Base-by-base conservation (phyloP, 2,797 vertebrate species). In the Toxotes lorentzi region DNA sequence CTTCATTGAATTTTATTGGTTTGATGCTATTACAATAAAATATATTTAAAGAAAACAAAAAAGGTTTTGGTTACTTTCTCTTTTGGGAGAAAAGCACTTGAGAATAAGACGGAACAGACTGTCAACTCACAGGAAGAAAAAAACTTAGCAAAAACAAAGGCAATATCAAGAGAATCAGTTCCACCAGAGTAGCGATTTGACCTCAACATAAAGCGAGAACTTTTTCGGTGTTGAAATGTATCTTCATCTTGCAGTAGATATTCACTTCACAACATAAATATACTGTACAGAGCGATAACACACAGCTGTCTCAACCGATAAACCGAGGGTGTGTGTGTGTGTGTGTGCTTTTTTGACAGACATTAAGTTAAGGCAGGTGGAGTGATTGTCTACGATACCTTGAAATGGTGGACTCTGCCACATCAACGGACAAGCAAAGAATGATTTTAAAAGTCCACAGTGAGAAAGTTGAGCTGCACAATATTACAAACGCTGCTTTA, bases 11-110 rank as follows among this genome's bases (percentile, higher is more conserved):
- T 91, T 94, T 95, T 94, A 94, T 94, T 95, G 89, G 82, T 92
- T 92, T 90, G 81, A 92, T 92, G 90, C 88, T 92, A 92, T 94
- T 92, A 94, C 94, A 94, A 94, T 94, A 94, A 94, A 95, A 93
- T 92, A 92, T 91, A 92, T 91, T 90, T 83, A 88, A 94, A 90
- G 73, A 89, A 92, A 91, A 85, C 67, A 85, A 90, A 86, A 30
- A 30, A 88, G 58, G 69, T 82, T 84, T 91, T 83, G 83, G 85
- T 91, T 83, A 85, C 81, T 88, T 88, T 88, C 73, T 87, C 71
- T 90, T 78, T 83, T 69, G 50, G 70, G 73, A 85, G 64, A 73
- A 84, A 85, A 82, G 81, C 78, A 67, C 66, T 56, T 81, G 51
- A 76, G 48, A 78, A 83, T 62, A 86, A 77, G 82, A 92, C 66